Evolutionary conservation across 2,797 vertebrate species (phyloP).

Genomic region (Merluccius polli): DNA sequence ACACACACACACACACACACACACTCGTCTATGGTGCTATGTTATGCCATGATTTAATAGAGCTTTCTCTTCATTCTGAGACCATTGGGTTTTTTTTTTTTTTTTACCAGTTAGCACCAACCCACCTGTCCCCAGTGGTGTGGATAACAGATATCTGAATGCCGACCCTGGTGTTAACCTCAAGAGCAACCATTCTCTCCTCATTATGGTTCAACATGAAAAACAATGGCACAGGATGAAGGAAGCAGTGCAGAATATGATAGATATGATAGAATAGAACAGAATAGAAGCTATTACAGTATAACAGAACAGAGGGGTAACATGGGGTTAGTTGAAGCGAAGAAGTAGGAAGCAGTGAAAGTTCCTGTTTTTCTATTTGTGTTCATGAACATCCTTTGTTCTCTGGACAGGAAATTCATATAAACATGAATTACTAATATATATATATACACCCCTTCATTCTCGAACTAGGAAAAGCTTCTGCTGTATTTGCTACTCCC

Average conservation of each 20-base stretch:
- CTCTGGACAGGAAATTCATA: not conserved
- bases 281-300: not conserved
- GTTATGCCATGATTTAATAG: not conserved
- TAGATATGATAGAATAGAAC: not conserved
- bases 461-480: not conserved
- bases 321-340: not conserved
- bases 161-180: constrained; percentile 1
- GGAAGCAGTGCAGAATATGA: too few species aligned
- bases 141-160: not conserved
- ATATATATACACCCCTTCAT: not conserved
- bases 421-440: not conserved
- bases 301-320: not conserved
- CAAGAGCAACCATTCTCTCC: not conserved
- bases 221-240: not conserved
- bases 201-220: not conserved
- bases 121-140: constrained; percentile 12
- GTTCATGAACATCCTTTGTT: not conserved
- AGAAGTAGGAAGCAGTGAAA: not conserved
- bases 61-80: not conserved
- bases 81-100: not conserved
- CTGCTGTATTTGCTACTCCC: not conserved
- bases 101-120: not conserved
- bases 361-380: not conserved
- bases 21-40: not conserved
- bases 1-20: not conserved